A percentile compares a stretch with the other conserved stretches of the same genome.
Conservation (phyloP, 1,140 invertebrate species). For the Ostrea edulis region DNA sequence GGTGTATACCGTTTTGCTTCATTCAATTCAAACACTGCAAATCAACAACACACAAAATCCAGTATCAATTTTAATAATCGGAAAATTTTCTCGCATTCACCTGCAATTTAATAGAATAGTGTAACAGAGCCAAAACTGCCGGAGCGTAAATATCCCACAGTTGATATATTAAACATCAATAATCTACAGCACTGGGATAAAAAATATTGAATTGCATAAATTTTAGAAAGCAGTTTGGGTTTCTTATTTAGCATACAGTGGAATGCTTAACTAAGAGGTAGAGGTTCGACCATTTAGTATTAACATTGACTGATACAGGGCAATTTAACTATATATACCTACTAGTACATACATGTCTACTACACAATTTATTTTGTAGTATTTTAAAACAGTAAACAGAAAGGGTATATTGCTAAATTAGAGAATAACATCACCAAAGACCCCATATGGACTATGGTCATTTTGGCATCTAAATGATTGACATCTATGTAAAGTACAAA, state of each 20-base stretch:
- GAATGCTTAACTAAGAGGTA: background rate
- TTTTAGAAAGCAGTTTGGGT: background rate
- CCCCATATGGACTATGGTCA: background rate
- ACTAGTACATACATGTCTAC: too few relatives aligned
- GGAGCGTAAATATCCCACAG: background rate
- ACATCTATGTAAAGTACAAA: background rate
- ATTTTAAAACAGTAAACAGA: too few relatives aligned
- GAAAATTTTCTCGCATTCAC: background rate
- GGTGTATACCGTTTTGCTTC: too few relatives aligned
- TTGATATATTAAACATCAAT: background rate
- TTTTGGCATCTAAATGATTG: background rate
- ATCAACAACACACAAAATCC: background rate
- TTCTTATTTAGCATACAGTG: conserved; percentile 2
- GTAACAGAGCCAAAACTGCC: background rate
- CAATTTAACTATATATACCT: background rate
- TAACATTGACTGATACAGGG: background rate
- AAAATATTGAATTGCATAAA: background rate
- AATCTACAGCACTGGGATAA: background rate
- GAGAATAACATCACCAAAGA: background rate
- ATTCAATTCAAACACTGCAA: background rate
- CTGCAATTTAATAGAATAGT: background rate
- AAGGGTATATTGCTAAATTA: background rate
- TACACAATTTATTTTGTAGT: too few relatives aligned
- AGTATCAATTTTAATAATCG: conserved; percentile 14
- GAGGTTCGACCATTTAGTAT: too few relatives aligned